Percentiles rank a stretch among this genome's conserved stretches.
Conservation (phyloP, 2,888 invertebrate genomes). For the Chloroclysta siterata region DNA sequence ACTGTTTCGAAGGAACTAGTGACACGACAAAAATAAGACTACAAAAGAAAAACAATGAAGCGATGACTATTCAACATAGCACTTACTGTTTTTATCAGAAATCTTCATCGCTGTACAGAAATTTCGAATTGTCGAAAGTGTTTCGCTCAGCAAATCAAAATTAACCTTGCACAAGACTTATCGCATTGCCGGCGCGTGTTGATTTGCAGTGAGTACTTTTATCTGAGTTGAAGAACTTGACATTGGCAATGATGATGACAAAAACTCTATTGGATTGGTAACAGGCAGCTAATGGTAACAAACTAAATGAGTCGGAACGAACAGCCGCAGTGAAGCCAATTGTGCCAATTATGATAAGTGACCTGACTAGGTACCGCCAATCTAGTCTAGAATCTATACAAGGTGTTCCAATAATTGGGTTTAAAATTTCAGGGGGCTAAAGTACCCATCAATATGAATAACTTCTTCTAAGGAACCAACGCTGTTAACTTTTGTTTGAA, state of each 20-base stretch:
- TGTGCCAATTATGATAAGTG: not conserved
- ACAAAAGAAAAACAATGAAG: no score
- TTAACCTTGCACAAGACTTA: not conserved
- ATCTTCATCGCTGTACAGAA: not conserved
- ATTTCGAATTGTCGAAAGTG: no score
- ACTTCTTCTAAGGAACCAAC: no score
- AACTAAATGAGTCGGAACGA: constrained; percentile 3
- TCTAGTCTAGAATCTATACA: no score
- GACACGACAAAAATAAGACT: no score
- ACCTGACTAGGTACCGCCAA: not conserved
- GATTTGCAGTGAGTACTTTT: not conserved
- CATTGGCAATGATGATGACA: constrained; percentile 9
- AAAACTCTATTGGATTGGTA: constrained; percentile 3
- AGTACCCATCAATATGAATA: no score
- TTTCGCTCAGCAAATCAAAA: not conserved
- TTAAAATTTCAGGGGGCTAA: no score
- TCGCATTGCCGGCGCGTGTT: not conserved
- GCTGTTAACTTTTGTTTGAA: no score
- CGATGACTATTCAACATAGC: not conserved
- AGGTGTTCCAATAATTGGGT: no score
- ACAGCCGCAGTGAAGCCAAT: not conserved
- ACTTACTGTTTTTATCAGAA: not conserved
- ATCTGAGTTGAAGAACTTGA: constrained; percentile 4
- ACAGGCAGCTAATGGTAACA: not conserved
- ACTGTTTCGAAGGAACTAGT: no score